These are phyloP conservation scores for Erebia ligea DNA, from an alignment of 2,888 invertebrate genomes.

Conservation along the genomic window DNA sequence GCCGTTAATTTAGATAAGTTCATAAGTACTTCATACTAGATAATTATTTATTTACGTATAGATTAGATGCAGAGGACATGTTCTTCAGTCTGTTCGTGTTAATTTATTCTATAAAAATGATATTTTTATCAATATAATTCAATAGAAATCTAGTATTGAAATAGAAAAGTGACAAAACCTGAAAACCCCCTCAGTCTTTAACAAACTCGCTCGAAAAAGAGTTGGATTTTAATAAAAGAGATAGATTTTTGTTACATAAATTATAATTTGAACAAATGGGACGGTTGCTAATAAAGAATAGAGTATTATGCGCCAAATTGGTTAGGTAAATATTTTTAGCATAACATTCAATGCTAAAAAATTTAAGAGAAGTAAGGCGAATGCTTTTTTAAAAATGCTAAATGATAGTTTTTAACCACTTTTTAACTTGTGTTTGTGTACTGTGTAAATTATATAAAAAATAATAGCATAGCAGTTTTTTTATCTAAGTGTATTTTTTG, in stretches of 20 bases:
- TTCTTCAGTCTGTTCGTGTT: constrained; percentile 58
- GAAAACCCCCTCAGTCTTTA: constrained; percentile 75
- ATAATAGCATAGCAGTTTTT: not conserved
- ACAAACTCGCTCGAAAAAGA: constrained; percentile 50
- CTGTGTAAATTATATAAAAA: not conserved
- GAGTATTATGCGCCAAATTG: not conserved
- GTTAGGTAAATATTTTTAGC: not conserved
- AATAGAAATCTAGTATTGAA: constrained; percentile 60
- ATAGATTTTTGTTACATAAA: not conserved
- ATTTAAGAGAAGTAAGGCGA: not conserved
- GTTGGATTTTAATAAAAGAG: constrained; percentile 52
- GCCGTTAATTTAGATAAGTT: constrained; percentile 39
- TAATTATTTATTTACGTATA: constrained; percentile 52
- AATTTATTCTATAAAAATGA: constrained; percentile 36
- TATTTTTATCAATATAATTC: constrained; percentile 38
- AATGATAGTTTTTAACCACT: not conserved
- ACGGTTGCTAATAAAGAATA: constrained; percentile 49
- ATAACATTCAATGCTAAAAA: not conserved
- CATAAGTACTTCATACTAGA: constrained; percentile 45
- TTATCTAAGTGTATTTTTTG: not conserved
- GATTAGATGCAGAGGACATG: constrained; percentile 53
- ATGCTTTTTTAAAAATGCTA: not conserved
- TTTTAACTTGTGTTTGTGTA: too few species aligned
- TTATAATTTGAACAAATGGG: constrained; percentile 44
- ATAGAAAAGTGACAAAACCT: constrained; percentile 75